Evolutionary conservation across 2,113 vertebrate genomes (phyloP).

Genomic region (Dolichallabes microphthalmus): DNA sequence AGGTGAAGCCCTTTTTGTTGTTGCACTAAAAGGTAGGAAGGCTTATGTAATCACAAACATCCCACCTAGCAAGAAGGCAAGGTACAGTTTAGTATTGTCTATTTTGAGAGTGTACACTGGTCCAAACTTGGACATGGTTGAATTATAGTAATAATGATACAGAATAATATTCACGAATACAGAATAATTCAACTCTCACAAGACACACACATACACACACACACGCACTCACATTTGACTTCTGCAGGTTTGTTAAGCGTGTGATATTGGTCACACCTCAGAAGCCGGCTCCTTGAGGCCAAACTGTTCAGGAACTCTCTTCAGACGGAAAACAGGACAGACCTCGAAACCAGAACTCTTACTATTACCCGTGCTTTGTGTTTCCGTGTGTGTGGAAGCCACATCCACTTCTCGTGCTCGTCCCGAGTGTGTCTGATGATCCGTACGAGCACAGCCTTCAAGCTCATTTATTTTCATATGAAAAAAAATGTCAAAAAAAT

Average conservation of each 20-base stretch:
- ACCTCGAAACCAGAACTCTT: slow-evolving; percentile 31
- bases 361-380: slow-evolving; percentile 55
- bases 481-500: slow-evolving; percentile 48
- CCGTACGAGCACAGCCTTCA: slow-evolving; percentile 34
- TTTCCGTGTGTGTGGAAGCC: slow-evolving; percentile 40
- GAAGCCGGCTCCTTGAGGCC: slow-evolving; percentile 27
- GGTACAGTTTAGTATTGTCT: background rate
- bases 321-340: slow-evolving; percentile 24
- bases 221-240: background rate
- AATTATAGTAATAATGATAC: slow-evolving; percentile 32
- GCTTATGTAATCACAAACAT: background rate
- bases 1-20: background rate
- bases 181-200: background rate
- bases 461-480: slow-evolving; percentile 64
- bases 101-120: slow-evolving; percentile 10
- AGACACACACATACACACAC: background rate
- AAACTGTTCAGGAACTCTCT: slow-evolving; percentile 38
- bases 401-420: slow-evolving; percentile 42
- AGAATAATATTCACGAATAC: slow-evolving; percentile 6
- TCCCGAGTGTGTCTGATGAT: background rate
- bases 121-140: slow-evolving; percentile 46
- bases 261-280: background rate
- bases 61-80: background rate
- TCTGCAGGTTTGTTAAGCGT: slow-evolving; percentile 16
- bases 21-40: background rate